phyloP scores from a whole-genome alignment of 2,113 vertebrate genomes.

The Caranx melampygus region DNA sequence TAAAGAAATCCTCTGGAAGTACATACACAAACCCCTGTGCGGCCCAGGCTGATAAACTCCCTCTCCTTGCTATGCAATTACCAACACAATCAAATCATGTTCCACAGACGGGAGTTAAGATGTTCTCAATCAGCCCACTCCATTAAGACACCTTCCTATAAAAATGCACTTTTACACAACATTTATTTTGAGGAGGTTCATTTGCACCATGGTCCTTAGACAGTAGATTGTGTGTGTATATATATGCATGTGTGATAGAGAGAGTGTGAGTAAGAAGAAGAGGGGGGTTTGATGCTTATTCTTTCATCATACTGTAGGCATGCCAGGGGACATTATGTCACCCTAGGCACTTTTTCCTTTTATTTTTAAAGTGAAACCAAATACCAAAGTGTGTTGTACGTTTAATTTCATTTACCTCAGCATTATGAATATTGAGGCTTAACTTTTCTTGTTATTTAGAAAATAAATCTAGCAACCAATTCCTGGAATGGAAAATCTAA shows the following conservation, averaged over 20 bases:
- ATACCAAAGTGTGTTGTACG: constrained; percentile 7
- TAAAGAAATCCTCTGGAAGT: constrained; percentile 76
- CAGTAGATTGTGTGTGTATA: not conserved
- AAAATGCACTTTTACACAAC: constrained; percentile 44
- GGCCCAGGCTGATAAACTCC: constrained; percentile 63
- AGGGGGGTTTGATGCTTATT: constrained; percentile 2
- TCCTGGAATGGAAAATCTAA: constrained; percentile 15
- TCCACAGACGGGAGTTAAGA: constrained; percentile 69
- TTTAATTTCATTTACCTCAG: constrained; percentile 28
- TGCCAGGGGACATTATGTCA: constrained; percentile 29
- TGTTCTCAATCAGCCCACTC: constrained; percentile 66
- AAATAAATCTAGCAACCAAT: constrained; percentile 24
- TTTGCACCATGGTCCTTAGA: constrained; percentile 35
- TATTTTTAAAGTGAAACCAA: constrained; percentile 33
- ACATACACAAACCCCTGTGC: constrained; percentile 50
- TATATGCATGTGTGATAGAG: not conserved
- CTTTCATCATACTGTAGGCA: constrained; percentile 28
- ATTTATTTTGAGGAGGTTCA: constrained; percentile 54
- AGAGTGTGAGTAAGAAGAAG: not conserved
- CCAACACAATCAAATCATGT: constrained; percentile 63
- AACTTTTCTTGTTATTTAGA: constrained; percentile 20
- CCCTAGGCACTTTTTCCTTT: constrained; percentile 38
- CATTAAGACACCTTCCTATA: constrained; percentile 69
- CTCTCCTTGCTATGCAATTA: constrained; percentile 74
- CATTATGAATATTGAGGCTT: constrained; percentile 25